A percentile compares a stretch with the other conserved stretches of the same genome.
Evolutionary conservation across 2,797 vertebrate genomes (phyloP).

Genomic region (Macropodus opercularis): DNA sequence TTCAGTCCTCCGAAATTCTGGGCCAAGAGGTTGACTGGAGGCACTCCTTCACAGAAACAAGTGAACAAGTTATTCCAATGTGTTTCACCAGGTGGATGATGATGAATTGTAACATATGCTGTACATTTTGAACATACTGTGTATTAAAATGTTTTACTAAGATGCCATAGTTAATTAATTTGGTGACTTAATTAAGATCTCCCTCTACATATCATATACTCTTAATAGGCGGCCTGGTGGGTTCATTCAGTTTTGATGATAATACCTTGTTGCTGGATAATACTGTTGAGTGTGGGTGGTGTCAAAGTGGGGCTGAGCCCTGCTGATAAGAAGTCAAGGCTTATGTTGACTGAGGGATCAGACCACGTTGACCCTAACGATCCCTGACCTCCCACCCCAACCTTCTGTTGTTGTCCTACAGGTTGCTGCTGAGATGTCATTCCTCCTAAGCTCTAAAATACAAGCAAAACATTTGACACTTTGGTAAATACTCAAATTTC

Average conservation of each 20-base stretch:
- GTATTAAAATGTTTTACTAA: background rate
- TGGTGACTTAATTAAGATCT: background rate
- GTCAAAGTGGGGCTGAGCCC: constrained; percentile 95
- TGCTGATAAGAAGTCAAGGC: constrained; percentile 94
- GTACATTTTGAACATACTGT: background rate
- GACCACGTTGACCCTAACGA: constrained; percentile 94
- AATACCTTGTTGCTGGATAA: constrained; percentile 96
- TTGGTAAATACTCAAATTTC: constrained; percentile 1
- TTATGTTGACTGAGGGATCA: constrained; percentile 98
- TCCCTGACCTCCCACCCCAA: constrained; percentile 82
- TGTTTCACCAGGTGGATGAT: background rate
- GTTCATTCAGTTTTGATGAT: background rate
- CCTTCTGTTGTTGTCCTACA: constrained; percentile 87
- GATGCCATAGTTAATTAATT: background rate
- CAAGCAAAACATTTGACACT: constrained; percentile 1
- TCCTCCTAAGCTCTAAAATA: constrained; percentile 84
- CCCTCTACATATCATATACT: background rate
- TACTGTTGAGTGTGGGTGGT: constrained; percentile 93
- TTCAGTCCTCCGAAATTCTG: constrained; percentile 92
- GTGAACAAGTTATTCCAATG: background rate
- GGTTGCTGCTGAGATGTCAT: constrained; percentile 75
- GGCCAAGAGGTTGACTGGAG: constrained; percentile 88
- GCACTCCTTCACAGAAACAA: constrained; percentile 81
- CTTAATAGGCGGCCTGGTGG: too few species aligned
- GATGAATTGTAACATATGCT: background rate